Percentiles rank a stretch among this genome's conserved stretches.
phyloP scores from a whole-genome alignment of 2,113 vertebrate genomes.

The Dolichotis patagonum region DNA sequence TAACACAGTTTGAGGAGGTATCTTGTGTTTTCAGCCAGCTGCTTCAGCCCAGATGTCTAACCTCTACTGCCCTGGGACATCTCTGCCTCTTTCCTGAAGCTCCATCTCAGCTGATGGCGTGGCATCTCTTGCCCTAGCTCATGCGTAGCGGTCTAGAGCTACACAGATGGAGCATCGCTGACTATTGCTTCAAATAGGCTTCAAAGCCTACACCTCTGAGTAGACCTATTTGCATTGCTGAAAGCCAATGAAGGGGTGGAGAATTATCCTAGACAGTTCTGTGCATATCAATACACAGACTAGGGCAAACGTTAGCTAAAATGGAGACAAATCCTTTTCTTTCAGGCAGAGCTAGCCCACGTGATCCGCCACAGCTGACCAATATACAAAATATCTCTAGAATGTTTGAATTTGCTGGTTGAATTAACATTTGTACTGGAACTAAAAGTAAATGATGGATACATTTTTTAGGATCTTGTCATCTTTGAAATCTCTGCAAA shows the following conservation, averaged over 20 bases:
- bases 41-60: neutral
- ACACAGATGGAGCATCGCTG: too few species aligned
- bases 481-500: conserved; percentile 1
- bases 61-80: neutral
- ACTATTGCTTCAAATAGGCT: too few species aligned
- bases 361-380: neutral
- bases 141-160: neutral
- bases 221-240: neutral
- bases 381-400: neutral
- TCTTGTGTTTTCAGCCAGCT: neutral
- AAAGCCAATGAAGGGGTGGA: neutral
- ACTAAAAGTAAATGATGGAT: conserved; percentile 27
- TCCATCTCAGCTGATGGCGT: neutral
- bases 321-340: too few species aligned
- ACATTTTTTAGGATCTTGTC: neutral
- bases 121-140: neutral
- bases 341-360: neutral
- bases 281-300: neutral
- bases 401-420: neutral
- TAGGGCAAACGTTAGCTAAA: neutral
- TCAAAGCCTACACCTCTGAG: neutral
- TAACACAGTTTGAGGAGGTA: neutral
- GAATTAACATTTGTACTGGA: conserved; percentile 45
- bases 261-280: neutral
- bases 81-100: neutral